These are phyloP conservation scores for Chrysolina americana DNA, from an alignment of 2,888 invertebrate genomes.

Conservation along the genomic window DNA sequence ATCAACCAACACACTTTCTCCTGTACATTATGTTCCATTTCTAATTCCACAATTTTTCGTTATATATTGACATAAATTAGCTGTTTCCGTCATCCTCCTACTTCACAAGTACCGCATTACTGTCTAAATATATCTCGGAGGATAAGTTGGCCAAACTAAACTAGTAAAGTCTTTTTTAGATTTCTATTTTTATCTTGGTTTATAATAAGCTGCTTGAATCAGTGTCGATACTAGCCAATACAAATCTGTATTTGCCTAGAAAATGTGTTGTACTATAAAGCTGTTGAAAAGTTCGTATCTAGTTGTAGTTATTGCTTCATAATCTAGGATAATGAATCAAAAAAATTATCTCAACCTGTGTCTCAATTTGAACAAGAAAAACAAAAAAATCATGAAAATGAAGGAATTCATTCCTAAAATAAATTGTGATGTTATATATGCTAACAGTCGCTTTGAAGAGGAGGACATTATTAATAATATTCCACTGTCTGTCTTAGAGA, in stretches of 20 bases:
- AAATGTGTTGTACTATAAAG: constrained; percentile 61
- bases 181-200: constrained; percentile 47
- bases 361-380: constrained; percentile 19
- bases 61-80: not conserved
- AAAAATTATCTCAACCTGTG: constrained; percentile 19
- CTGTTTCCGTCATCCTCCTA: constrained; percentile 15
- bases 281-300: constrained; percentile 61
- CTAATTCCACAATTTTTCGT: not conserved
- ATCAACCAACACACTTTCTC: not conserved
- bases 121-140: constrained; percentile 66
- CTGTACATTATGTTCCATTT: not conserved
- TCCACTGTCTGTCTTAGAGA: constrained; percentile 68
- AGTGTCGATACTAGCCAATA: constrained; percentile 42
- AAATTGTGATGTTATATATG: constrained; percentile 53
- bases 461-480: constrained; percentile 63
- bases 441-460: constrained; percentile 53
- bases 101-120: constrained; percentile 43
- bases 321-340: constrained; percentile 47
- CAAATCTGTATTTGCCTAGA: constrained; percentile 39
- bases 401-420: constrained; percentile 48
- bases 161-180: constrained; percentile 57
- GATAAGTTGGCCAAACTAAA: constrained; percentile 67
- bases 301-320: constrained; percentile 41
- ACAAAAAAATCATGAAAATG: constrained; percentile 43
- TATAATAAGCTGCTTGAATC: constrained; percentile 35